Conservation (phyloP, 2,797 vertebrate genomes). For the Molothrus ater region DNA sequence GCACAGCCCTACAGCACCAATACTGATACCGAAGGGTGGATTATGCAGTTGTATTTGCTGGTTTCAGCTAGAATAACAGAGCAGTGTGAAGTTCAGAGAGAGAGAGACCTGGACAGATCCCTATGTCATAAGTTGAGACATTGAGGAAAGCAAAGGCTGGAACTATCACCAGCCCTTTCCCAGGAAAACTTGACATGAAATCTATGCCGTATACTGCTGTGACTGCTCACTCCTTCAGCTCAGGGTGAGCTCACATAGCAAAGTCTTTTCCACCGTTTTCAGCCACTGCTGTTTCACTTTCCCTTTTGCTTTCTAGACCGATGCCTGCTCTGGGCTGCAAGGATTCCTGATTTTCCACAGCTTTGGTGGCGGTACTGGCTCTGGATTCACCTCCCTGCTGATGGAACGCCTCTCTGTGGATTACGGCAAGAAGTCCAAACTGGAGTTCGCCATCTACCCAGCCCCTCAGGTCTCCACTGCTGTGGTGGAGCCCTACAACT, state of each 20-base stretch:
- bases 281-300: not conserved
- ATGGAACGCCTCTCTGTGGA: slow-evolving; percentile 81
- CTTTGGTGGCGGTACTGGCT: slow-evolving; percentile 80
- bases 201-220: not conserved
- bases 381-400: slow-evolving; percentile 79
- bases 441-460: slow-evolving; percentile 81
- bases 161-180: not conserved
- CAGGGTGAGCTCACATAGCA: not conserved
- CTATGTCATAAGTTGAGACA: not conserved
- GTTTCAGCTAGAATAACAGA: not conserved
- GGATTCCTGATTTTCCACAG: slow-evolving; percentile 83
- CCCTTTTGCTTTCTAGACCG: slow-evolving; percentile 63
- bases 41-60: not conserved
- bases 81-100: not conserved
- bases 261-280: not conserved
- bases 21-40: not conserved
- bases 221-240: not conserved
- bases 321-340: slow-evolving; percentile 78
- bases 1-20: not conserved
- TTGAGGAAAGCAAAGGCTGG: not conserved
- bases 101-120: not conserved
- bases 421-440: slow-evolving; percentile 80
- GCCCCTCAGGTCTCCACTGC: slow-evolving; percentile 81
- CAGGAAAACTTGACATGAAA: not conserved
- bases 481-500: slow-evolving; percentile 82